Conservation (phyloP, 2,888 invertebrate genomes). For the Doris montereyensis region DNA sequence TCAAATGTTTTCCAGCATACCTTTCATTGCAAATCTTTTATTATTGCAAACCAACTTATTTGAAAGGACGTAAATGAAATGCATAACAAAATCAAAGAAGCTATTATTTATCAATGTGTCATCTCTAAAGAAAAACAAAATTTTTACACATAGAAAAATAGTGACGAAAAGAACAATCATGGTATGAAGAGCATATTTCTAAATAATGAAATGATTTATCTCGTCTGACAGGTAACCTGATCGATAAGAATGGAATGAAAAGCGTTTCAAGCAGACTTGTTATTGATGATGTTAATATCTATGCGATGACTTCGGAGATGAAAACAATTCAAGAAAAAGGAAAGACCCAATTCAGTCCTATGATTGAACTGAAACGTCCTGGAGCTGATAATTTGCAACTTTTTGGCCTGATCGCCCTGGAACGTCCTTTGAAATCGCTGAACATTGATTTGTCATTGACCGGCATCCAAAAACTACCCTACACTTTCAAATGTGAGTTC, state of each 20-base stretch:
- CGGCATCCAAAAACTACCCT: slow-evolving; percentile 49
- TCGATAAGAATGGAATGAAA: slow-evolving; percentile 48
- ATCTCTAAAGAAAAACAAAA: no score
- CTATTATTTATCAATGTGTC: no score
- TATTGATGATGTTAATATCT: slow-evolving; percentile 53
- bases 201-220: no score
- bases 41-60: no score
- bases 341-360: slow-evolving; percentile 52
- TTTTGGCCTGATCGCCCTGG: slow-evolving; percentile 44
- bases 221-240: slow-evolving; percentile 51
- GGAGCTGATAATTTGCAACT: slow-evolving; percentile 50
- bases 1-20: no score
- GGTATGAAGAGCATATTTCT: no score
- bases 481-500: slow-evolving; percentile 53
- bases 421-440: slow-evolving; percentile 25
- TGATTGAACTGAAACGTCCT: slow-evolving; percentile 53
- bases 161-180: no score
- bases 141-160: no score
- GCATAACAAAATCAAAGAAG: no score
- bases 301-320: slow-evolving; percentile 55
- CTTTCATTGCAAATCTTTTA: no score
- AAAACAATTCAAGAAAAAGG: slow-evolving; percentile 48
- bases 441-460: slow-evolving; percentile 49
- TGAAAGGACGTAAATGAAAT: no score
- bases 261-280: slow-evolving; percentile 51